Conservation (phyloP, 2,888 invertebrate genomes). For the Frankliniella fusca region DNA sequence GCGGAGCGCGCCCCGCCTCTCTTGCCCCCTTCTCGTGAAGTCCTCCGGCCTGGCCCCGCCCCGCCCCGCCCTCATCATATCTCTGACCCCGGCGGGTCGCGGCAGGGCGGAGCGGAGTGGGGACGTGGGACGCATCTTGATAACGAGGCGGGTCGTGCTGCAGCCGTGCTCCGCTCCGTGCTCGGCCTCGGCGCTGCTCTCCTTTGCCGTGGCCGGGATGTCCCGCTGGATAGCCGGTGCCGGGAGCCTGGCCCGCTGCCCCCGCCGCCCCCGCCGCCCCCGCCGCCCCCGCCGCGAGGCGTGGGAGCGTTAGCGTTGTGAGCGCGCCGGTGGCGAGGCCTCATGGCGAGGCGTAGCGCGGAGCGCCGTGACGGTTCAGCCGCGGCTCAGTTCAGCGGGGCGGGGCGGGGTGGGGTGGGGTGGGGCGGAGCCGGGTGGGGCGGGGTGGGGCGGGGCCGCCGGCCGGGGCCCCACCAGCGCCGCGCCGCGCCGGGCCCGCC, state of each 20-base stretch:
- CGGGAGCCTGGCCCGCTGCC: not conserved
- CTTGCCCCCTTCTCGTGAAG: not conserved
- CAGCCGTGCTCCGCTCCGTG: not conserved
- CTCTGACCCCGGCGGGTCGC: slow-evolving; percentile 30
- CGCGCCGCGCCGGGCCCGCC: slow-evolving; percentile 21
- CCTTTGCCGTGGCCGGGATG: not conserved
- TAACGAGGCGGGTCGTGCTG: not conserved
- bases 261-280: not conserved
- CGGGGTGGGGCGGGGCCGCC: no score
- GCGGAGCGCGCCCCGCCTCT: not conserved
- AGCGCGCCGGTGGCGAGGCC: not conserved
- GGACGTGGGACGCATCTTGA: not conserved
- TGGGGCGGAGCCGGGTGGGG: no score
- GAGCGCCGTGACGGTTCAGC: not conserved
- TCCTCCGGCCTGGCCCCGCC: not conserved
- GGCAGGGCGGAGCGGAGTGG: not conserved
- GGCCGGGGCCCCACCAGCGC: slow-evolving; percentile 33
- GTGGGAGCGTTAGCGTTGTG: not conserved
- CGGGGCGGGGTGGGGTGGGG: no score
- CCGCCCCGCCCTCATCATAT: not conserved
- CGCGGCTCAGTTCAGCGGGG: slow-evolving; percentile 37
- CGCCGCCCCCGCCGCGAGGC: not conserved
- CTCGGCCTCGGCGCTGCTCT: no score
- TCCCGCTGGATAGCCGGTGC: not conserved
- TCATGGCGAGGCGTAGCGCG: not conserved